These are phyloP conservation scores for Genyomyrus donnyi DNA, from an alignment of 2,113 vertebrate genomes.

Conservation along the genomic window DNA sequence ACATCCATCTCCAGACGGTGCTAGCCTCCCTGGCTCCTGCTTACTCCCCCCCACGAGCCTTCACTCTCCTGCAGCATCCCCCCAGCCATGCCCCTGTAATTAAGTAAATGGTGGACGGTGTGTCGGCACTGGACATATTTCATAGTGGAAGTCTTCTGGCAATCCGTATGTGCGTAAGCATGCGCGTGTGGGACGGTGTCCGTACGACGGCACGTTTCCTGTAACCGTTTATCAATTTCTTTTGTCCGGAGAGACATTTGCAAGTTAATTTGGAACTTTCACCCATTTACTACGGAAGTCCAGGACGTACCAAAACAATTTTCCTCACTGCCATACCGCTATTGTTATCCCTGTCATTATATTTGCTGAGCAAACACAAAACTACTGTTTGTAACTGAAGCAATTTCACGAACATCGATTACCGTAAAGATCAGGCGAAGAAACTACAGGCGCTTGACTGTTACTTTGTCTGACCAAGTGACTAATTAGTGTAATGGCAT, in stretches of 20 bases:
- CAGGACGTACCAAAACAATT: background rate
- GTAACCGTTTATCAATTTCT: background rate
- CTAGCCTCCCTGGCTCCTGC: background rate
- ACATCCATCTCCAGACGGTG: background rate
- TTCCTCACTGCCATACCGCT: background rate
- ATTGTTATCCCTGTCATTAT: background rate
- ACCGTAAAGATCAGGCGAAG: background rate
- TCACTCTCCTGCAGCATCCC: background rate
- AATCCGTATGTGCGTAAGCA: background rate
- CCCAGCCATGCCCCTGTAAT: constrained; percentile 11
- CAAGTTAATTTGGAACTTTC: background rate
- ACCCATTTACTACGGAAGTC: background rate
- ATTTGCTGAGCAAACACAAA: background rate
- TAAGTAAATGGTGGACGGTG: constrained; percentile 13
- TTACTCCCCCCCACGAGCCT: background rate
- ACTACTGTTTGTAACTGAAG: background rate
- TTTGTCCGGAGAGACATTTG: background rate
- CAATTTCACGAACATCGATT: background rate
- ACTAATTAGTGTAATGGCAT: background rate
- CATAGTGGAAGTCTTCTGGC: constrained; percentile 1
- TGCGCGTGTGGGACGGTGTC: background rate
- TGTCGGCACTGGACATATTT: background rate
- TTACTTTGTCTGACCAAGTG: background rate
- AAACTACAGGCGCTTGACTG: background rate
- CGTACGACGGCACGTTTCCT: background rate